phyloP scores from a whole-genome alignment of 2,113 vertebrate species.

The Camelus dromedarius region DNA sequence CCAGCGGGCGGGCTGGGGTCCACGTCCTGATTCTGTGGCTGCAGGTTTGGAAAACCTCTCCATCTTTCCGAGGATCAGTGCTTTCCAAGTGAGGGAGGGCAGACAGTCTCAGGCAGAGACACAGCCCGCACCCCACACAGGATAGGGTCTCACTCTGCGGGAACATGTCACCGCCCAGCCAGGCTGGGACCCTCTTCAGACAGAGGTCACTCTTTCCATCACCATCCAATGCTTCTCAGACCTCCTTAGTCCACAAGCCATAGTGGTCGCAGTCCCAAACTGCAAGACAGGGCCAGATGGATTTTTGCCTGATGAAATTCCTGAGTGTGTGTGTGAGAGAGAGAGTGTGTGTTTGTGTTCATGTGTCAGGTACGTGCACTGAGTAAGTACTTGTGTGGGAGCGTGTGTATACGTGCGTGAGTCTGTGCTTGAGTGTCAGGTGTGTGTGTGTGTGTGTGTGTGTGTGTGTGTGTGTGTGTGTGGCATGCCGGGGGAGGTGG shows the following conservation, averaged over 20 bases:
- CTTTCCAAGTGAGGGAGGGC: background rate
- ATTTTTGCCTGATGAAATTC: background rate
- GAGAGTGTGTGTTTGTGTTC: background rate
- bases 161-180: background rate
- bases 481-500: background rate
- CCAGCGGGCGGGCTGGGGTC: background rate
- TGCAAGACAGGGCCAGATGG: background rate
- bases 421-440: background rate
- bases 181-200: background rate
- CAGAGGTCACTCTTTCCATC: background rate
- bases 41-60: background rate
- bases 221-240: background rate
- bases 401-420: background rate
- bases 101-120: background rate
- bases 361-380: no score
- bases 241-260: background rate
- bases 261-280: background rate
- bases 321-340: background rate
- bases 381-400: background rate
- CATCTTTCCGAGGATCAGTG: background rate
- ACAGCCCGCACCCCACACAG: background rate
- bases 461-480: background rate
- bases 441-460: background rate
- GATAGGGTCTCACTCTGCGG: background rate
- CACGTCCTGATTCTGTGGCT: background rate